phyloP scores from a whole-genome alignment of 2,113 vertebrate genomes.

The Butorides virescens region DNA sequence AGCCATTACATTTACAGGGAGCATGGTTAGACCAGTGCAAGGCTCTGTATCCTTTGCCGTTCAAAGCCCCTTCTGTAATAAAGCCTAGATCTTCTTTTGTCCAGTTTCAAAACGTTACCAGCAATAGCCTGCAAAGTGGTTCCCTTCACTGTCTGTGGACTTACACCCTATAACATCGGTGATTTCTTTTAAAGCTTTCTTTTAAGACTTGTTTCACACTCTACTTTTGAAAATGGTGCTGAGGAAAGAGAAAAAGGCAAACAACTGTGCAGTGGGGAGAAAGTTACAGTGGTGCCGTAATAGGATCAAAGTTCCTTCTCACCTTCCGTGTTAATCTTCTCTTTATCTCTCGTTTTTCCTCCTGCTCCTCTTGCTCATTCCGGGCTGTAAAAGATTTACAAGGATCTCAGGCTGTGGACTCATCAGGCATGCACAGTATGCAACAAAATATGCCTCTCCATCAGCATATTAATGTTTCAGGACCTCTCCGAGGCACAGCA shows the following conservation, averaged over 20 bases:
- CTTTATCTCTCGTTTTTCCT: slow-evolving; percentile 98
- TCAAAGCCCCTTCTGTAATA: neutral
- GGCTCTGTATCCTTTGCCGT: neutral
- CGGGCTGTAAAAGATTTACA: slow-evolving; percentile 83
- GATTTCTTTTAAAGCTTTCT: neutral
- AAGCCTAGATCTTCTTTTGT: neutral
- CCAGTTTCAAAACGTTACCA: neutral
- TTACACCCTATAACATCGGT: neutral
- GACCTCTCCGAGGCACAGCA: neutral
- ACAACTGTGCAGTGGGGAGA: neutral
- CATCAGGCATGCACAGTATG: neutral
- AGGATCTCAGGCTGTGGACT: slow-evolving; percentile 18
- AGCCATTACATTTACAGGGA: neutral
- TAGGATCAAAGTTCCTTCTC: slow-evolving; percentile 42
- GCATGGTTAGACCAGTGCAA: neutral
- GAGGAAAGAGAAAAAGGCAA: neutral
- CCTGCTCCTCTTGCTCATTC: slow-evolving; percentile 97
- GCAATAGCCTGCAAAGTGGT: neutral
- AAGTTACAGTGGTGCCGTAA: neutral
- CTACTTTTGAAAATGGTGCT: neutral
- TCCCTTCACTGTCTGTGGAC: neutral
- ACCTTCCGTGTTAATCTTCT: slow-evolving; percentile 94
- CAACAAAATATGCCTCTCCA: slow-evolving; percentile 7
- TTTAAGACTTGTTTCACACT: neutral
- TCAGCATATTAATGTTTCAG: slow-evolving; percentile 8